A percentile compares a stretch with the other conserved stretches of the same genome.
Conservation (phyloP, 2,888 invertebrate genomes). For the Drosophila greeni region DNA sequence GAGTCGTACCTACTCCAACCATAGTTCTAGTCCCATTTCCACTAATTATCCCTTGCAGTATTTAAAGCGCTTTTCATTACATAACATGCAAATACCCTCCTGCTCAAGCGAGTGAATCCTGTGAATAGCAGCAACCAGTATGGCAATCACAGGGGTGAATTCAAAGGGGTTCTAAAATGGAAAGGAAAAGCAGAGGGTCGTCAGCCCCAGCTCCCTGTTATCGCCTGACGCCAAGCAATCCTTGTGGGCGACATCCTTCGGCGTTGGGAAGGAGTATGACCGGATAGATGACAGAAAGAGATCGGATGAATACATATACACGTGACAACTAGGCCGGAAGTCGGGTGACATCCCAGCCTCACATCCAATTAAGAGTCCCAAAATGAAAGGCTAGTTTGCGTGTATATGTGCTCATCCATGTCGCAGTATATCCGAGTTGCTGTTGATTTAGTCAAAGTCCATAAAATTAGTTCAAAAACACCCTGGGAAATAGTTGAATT, state of each 20-base stretch:
- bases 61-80: conserved; percentile 11
- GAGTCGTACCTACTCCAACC: no score
- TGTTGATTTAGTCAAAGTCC: no score
- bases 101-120: conserved; percentile 51
- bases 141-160: conserved; percentile 5
- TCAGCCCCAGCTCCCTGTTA: background rate
- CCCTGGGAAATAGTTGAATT: background rate
- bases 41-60: conserved; percentile 13
- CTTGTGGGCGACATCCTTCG: conserved; percentile 18
- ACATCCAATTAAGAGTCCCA: background rate
- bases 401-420: no score
- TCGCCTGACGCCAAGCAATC: conserved; percentile 5
- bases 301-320: background rate
- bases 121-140: conserved; percentile 31
- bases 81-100: background rate
- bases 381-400: background rate
- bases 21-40: background rate
- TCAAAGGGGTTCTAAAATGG: background rate
- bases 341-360: background rate
- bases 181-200: background rate
- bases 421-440: no score
- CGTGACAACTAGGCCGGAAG: conserved; percentile 28
- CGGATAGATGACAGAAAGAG: background rate
- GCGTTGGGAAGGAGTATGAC: conserved; percentile 10
- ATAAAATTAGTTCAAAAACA: conserved; percentile 4